Conservation (phyloP, 2,888 invertebrate genomes). For the Chesias legatella region DNA sequence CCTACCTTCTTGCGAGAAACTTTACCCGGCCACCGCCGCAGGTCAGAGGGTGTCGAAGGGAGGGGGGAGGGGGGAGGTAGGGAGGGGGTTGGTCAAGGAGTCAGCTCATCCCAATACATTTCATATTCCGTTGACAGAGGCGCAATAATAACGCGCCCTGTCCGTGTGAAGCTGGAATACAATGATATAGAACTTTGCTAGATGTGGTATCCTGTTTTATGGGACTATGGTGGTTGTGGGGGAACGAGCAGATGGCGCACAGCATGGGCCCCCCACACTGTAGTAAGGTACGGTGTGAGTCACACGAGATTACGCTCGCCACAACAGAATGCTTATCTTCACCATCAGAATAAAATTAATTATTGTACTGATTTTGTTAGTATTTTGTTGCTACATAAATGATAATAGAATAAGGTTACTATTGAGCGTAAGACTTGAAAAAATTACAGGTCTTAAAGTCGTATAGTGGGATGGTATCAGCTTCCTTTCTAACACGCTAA, state of each 20-base stretch:
- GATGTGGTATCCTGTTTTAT: conserved; percentile 37
- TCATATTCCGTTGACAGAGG: conserved; percentile 81
- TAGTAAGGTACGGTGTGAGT: no score
- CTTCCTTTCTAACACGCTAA: no score
- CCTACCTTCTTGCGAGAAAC: conserved; percentile 35
- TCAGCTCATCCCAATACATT: conserved; percentile 79
- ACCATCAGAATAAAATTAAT: no score
- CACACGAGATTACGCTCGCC: no score
- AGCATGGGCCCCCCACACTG: no score
- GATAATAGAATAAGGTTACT: background rate
- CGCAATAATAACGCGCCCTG: conserved; percentile 75
- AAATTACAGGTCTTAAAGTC: no score
- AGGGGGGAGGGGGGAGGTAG: conserved; percentile 31
- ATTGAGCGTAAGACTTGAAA: no score
- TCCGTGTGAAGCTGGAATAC: conserved; percentile 68
- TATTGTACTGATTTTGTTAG: no score
- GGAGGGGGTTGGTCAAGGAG: conserved; percentile 62
- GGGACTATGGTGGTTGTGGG: no score
- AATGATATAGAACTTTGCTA: conserved; percentile 33
- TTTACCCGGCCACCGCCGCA: conserved; percentile 57
- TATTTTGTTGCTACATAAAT: background rate
- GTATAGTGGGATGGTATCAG: no score
- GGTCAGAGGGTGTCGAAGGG: conserved; percentile 47
- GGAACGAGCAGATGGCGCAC: no score
- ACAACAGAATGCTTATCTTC: no score